Percentiles rank a stretch among this genome's conserved stretches.
phyloP scores from a whole-genome alignment of 2,888 invertebrate genomes.

The Formica aserva region DNA sequence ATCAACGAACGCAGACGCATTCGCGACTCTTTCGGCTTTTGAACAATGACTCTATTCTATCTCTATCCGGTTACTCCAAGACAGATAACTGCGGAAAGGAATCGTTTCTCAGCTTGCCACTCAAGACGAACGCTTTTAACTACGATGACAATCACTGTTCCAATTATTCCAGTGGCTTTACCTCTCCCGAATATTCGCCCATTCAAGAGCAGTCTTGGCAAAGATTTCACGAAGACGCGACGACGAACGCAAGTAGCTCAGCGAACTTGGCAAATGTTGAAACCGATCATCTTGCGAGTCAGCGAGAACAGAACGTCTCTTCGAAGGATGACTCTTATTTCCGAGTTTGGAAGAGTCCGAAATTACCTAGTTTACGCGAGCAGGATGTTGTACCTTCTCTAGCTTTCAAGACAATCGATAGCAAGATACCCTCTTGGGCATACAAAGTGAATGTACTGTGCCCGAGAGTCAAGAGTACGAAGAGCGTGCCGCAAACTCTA shows the following conservation, averaged over 20 bases:
- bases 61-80: constrained; percentile 46
- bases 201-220: constrained; percentile 87
- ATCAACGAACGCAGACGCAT: constrained; percentile 91
- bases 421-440: constrained; percentile 81
- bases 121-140: constrained; percentile 78
- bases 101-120: constrained; percentile 72
- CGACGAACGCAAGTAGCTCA: neutral
- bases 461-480: constrained; percentile 88
- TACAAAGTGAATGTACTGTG: constrained; percentile 88
- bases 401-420: constrained; percentile 87
- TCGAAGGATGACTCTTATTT: constrained; percentile 76
- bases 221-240: constrained; percentile 84
- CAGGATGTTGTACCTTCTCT: constrained; percentile 88
- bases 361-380: constrained; percentile 63
- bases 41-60: constrained; percentile 86
- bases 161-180: constrained; percentile 77
- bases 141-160: constrained; percentile 84
- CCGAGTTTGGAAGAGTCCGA: constrained; percentile 78
- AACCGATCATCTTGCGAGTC: constrained; percentile 24
- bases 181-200: constrained; percentile 87
- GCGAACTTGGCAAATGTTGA: neutral
- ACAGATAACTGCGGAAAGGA: constrained; percentile 61
- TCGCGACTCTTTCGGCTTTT: constrained; percentile 90
- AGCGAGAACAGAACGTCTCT: constrained; percentile 43
- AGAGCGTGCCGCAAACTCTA: constrained; percentile 85